These are phyloP conservation scores for Eristalinus aeneus DNA, from an alignment of 2,888 invertebrate genomes.

Conservation along the genomic window DNA sequence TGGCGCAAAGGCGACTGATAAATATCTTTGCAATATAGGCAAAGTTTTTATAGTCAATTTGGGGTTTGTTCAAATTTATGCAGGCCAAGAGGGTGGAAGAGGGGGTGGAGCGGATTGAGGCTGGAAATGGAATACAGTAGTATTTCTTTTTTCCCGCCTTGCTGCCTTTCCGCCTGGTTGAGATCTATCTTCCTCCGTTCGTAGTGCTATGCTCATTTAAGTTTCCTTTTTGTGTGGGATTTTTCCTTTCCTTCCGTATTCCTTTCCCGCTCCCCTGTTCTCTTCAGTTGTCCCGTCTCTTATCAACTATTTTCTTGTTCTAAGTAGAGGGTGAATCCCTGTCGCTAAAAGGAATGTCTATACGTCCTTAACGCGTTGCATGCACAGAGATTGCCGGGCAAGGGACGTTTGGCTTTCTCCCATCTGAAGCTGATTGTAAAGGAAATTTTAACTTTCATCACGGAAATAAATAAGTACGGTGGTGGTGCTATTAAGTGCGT, in stretches of 20 bases:
- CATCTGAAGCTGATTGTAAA: slow-evolving; percentile 66
- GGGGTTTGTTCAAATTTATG: slow-evolving; percentile 74
- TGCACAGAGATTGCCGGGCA: slow-evolving; percentile 11
- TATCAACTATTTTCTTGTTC: slow-evolving; percentile 46
- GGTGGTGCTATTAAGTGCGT: slow-evolving; percentile 65
- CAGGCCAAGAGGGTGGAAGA: slow-evolving; percentile 39
- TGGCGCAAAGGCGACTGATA: slow-evolving; percentile 73
- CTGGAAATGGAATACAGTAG: slow-evolving; percentile 57
- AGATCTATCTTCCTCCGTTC: slow-evolving; percentile 34
- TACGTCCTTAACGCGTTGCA: slow-evolving; percentile 54
- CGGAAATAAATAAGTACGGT: slow-evolving; percentile 68
- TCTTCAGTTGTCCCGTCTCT: slow-evolving; percentile 22
- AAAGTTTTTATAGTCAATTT: slow-evolving; percentile 79
- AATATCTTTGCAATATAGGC: slow-evolving; percentile 79
- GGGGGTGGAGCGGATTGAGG: neutral
- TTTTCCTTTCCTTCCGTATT: slow-evolving; percentile 36
- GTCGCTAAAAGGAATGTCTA: slow-evolving; percentile 43
- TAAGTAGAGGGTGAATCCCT: slow-evolving; percentile 8
- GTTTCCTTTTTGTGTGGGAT: slow-evolving; percentile 53
- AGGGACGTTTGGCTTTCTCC: slow-evolving; percentile 22
- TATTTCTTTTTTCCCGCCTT: slow-evolving; percentile 29
- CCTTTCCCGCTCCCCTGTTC: slow-evolving; percentile 28
- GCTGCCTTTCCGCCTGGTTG: slow-evolving; percentile 44
- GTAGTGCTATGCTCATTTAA: slow-evolving; percentile 52
- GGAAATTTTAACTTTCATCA: slow-evolving; percentile 70